A percentile compares a stretch with the other conserved stretches of the same genome.
These are phyloP conservation scores for Coregonus clupeaformis DNA, from an alignment of 2,113 vertebrate species.

Conservation along the genomic window DNA sequence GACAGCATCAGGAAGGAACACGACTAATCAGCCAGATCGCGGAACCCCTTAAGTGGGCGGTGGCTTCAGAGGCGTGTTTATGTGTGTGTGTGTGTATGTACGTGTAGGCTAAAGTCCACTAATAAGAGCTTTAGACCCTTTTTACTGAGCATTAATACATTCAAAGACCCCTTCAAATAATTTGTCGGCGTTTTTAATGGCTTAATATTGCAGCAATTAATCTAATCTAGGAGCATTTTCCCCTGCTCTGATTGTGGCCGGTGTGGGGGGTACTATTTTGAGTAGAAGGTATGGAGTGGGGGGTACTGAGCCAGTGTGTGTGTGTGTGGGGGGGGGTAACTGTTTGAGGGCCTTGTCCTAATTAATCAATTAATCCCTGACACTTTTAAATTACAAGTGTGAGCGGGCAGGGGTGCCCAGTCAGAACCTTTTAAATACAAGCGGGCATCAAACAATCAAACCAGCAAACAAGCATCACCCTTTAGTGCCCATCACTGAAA, in stretches of 20 bases:
- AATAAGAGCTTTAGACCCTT: slow-evolving; percentile 78
- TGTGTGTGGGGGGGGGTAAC: neutral
- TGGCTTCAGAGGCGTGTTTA: slow-evolving; percentile 39
- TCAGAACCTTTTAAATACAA: no score
- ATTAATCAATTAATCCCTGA: slow-evolving; percentile 68
- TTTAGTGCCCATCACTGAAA: neutral
- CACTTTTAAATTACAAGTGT: slow-evolving; percentile 53
- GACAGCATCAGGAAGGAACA: slow-evolving; percentile 65
- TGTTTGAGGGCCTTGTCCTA: slow-evolving; percentile 11
- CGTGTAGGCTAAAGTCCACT: slow-evolving; percentile 70
- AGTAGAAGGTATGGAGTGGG: neutral
- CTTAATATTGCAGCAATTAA: slow-evolving; percentile 75
- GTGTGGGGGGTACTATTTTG: slow-evolving; percentile 54
- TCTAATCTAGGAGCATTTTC: slow-evolving; percentile 71
- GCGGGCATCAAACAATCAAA: no score
- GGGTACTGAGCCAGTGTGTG: no score
- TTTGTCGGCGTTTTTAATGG: slow-evolving; percentile 76
- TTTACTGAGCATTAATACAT: slow-evolving; percentile 80
- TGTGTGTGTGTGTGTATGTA: slow-evolving; percentile 7
- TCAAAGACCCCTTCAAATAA: slow-evolving; percentile 64
- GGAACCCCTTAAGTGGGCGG: slow-evolving; percentile 55
- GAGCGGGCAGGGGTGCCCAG: neutral
- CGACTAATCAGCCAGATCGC: slow-evolving; percentile 72
- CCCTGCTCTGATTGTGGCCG: slow-evolving; percentile 51
- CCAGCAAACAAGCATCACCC: neutral